Percentiles rank a stretch among this genome's conserved stretches.
Conservation (phyloP, 92 coral and sea anemone species). For the Parazoanthus atlanticus region DNA sequence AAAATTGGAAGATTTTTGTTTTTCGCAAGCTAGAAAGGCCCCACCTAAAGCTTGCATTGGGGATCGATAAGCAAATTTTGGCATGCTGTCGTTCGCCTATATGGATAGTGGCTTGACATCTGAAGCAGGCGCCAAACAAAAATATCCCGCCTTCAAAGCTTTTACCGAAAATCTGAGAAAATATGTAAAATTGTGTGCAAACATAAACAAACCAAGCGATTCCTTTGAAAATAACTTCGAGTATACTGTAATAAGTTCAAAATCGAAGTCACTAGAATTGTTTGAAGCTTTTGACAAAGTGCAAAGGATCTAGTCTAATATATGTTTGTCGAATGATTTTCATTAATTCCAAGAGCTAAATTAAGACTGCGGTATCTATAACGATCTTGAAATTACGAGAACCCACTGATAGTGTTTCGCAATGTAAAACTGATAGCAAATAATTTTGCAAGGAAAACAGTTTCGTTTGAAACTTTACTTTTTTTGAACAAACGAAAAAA, state of each 20-base stretch:
- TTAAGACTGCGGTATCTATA: slow-evolving; percentile 35
- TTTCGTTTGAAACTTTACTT: not conserved
- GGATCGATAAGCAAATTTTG: slow-evolving; percentile 41
- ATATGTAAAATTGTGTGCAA: not conserved
- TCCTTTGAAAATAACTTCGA: not conserved
- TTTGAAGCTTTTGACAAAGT: slow-evolving; percentile 13
- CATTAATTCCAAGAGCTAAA: slow-evolving; percentile 41
- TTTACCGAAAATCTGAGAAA: slow-evolving; percentile 14
- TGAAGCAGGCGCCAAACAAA: slow-evolving; percentile 15
- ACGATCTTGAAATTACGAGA: slow-evolving; percentile 33
- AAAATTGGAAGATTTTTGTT: not conserved
- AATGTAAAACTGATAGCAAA: slow-evolving; percentile 14
- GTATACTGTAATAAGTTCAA: not conserved
- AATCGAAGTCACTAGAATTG: not conserved
- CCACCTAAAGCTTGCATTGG: slow-evolving; percentile 31
- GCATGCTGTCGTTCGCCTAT: slow-evolving; percentile 36
- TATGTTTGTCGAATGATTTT: slow-evolving; percentile 15
- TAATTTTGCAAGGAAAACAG: not conserved
- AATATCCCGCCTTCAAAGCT: slow-evolving; percentile 7
- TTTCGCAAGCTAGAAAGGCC: not conserved
- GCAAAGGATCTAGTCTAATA: not conserved
- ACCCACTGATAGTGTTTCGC: slow-evolving; percentile 43
- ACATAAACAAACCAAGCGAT: not conserved
- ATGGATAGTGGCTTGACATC: slow-evolving; percentile 9
- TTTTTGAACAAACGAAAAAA: not conserved